phyloP scores from a whole-genome alignment of 2,113 vertebrate genomes.

The Sigmodon hispidus region DNA sequence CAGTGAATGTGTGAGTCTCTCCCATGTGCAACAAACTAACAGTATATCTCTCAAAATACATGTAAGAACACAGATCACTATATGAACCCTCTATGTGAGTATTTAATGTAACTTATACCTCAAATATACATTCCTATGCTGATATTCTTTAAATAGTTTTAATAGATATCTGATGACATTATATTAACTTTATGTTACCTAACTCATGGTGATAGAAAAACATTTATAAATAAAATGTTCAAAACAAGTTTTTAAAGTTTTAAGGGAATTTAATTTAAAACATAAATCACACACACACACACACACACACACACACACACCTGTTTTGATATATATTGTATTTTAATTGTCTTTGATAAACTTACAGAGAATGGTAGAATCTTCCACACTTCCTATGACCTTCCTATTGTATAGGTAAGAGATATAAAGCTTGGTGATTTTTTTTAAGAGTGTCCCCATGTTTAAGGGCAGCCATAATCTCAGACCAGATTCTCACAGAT shows the following conservation, averaged over 20 bases:
- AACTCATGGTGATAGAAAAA: neutral
- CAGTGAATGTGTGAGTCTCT: too few relatives aligned
- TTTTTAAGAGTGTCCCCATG: neutral
- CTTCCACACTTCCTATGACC: neutral
- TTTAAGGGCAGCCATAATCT: neutral
- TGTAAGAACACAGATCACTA: neutral
- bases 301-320: too few relatives aligned
- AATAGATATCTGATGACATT: neutral
- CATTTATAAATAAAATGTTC: neutral
- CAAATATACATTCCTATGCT: neutral
- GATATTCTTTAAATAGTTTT: neutral
- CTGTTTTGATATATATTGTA: neutral
- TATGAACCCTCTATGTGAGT: neutral
- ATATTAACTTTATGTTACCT: neutral
- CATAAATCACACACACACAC: neutral
- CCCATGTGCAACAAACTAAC: too few relatives aligned
- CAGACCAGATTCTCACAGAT: neutral
- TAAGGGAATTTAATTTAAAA: neutral
- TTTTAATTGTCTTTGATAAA: neutral
- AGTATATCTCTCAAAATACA: constrained; percentile 31
- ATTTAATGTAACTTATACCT: neutral
- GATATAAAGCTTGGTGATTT: neutral
- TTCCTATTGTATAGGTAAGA: neutral
- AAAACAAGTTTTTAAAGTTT: neutral
- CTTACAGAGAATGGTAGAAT: neutral